These are phyloP conservation scores for Oedothorax gibbosus DNA, from an alignment of 1,140 invertebrate species.

Conservation along the genomic window DNA sequence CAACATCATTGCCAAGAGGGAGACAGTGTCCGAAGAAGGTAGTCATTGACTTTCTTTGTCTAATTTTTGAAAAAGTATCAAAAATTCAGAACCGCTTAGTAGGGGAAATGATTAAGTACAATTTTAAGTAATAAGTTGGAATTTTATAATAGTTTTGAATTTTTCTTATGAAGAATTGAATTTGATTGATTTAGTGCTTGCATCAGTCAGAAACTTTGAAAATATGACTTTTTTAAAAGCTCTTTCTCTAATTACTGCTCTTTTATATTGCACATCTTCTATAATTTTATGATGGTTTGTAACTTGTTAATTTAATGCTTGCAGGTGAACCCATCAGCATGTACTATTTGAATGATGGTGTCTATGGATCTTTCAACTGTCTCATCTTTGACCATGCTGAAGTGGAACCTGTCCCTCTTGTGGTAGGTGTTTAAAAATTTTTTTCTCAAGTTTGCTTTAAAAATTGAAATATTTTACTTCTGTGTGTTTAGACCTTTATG, in stretches of 20 bases:
- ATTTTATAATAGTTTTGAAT: neutral
- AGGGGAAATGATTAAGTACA: neutral
- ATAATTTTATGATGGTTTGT: too few relatives aligned
- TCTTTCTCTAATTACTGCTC: too few relatives aligned
- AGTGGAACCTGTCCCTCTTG: conserved; percentile 77
- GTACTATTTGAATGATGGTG: conserved; percentile 98
- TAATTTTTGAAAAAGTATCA: neutral
- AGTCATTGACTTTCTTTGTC: neutral
- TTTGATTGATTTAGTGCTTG: too few relatives aligned
- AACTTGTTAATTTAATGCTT: neutral
- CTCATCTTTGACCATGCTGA: conserved; percentile 93
- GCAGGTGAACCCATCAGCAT: conserved; percentile 71
- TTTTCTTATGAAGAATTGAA: too few relatives aligned
- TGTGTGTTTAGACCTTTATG: too few relatives aligned
- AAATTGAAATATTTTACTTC: too few relatives aligned
- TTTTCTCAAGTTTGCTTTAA: neutral
- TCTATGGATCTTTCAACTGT: conserved; percentile 98
- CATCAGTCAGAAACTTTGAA: too few relatives aligned
- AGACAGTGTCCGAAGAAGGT: conserved; percentile 50
- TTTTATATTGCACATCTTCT: too few relatives aligned
- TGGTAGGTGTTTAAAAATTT: conserved; percentile 70
- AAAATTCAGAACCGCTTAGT: too few relatives aligned
- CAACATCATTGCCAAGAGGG: conserved; percentile 70
- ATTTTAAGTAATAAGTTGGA: neutral
- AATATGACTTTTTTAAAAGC: too few relatives aligned